Evolutionary conservation across 2,113 vertebrate genomes (phyloP).

Genomic region (Chaenocephalus aceratus): DNA sequence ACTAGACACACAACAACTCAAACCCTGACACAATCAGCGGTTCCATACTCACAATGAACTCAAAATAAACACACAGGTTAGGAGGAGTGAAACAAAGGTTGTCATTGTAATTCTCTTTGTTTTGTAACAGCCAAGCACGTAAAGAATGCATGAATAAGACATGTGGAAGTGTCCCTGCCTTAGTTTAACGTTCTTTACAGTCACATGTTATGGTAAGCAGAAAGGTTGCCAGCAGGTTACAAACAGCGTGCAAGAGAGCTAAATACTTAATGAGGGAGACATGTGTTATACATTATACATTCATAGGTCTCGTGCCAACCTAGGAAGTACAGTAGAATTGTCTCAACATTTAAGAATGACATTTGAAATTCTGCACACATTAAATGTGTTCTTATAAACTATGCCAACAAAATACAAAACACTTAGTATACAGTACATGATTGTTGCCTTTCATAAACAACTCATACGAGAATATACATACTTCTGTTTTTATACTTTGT

Average conservation of each 20-base stretch:
- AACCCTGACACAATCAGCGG: no score
- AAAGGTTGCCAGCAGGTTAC: conserved; percentile 34
- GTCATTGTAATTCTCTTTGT: not conserved
- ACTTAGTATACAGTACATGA: not conserved
- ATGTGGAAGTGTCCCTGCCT: conserved; percentile 9
- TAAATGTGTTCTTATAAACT: not conserved
- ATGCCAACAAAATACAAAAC: not conserved
- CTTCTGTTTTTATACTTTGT: not conserved
- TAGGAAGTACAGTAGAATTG: not conserved
- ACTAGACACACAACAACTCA: no score
- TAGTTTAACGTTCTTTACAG: conserved; percentile 27
- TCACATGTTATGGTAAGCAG: conserved; percentile 37
- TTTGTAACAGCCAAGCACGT: not conserved
- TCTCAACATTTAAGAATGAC: not conserved
- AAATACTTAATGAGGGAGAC: conserved; percentile 50
- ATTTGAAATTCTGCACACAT: not conserved
- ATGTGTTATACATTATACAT: conserved; percentile 25
- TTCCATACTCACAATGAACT: no score
- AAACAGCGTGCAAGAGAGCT: conserved; percentile 8
- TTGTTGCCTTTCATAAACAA: no score
- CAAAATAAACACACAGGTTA: not conserved
- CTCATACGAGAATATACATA: not conserved
- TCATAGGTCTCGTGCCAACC: conserved; percentile 10
- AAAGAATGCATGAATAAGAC: conserved; percentile 22
- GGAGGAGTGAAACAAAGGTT: not conserved